Percentiles rank a stretch among this genome's conserved stretches.
Conservation (phyloP, 92 coral and sea anemone species). For the Actinernus sp. region DNA sequence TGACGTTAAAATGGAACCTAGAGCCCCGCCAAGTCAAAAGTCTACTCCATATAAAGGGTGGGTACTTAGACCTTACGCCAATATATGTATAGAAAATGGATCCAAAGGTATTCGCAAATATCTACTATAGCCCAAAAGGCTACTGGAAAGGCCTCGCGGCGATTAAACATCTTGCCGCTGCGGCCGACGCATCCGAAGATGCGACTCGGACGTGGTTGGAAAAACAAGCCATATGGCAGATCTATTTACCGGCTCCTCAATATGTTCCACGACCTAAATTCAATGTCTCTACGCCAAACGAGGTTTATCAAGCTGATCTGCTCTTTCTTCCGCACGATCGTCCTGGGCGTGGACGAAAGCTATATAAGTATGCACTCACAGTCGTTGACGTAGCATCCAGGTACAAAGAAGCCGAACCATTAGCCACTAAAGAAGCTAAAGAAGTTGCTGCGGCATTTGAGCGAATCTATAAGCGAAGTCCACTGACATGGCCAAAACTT, state of each 20-base stretch:
- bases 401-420: conserved; percentile 8
- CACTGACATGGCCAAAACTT: conserved; percentile 1
- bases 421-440: conserved; percentile 2
- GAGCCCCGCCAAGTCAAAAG: no score
- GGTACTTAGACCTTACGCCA: no score
- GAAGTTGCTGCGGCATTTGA: neutral
- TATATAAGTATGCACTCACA: neutral
- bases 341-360: conserved; percentile 4
- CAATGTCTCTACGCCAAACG: conserved; percentile 17
- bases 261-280: conserved; percentile 15
- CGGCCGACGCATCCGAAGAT: conserved; percentile 12
- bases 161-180: conserved; percentile 19
- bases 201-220: conserved; percentile 6
- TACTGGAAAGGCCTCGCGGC: conserved; percentile 22
- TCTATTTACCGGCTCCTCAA: conserved; percentile 17
- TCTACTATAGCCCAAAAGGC: conserved; percentile 27
- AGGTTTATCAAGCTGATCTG: conserved; percentile 7
- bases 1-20: no score
- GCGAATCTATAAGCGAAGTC: neutral
- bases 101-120: conserved; percentile 1
- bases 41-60: no score
- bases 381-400: conserved; percentile 18
- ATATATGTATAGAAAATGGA: conserved; percentile 8
- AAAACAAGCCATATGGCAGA: conserved; percentile 33
- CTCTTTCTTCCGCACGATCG: conserved; percentile 7